These are phyloP conservation scores for Macrotrachela quadricornifera DNA, from an alignment of 1,140 invertebrate species.

Conservation along the genomic window DNA sequence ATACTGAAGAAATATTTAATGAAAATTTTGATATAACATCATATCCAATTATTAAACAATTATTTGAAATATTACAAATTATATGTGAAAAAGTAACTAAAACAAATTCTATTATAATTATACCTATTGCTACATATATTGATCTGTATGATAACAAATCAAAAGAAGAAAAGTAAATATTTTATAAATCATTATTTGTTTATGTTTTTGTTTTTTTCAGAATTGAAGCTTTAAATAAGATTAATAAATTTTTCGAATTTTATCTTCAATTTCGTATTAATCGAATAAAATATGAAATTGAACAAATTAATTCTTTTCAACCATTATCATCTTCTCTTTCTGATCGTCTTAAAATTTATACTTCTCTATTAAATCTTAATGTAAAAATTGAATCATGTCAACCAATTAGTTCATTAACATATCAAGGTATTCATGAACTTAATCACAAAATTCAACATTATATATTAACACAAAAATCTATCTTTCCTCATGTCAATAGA, in stretches of 20 bases:
- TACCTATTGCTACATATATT: too few species aligned
- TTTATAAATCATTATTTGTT: too few species aligned
- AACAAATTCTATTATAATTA: too few species aligned
- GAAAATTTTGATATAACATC: too few species aligned
- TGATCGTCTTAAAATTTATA: conserved; percentile 19
- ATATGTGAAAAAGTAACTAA: too few species aligned
- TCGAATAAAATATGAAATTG: conserved; percentile 16
- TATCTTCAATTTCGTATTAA: neutral
- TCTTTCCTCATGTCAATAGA: conserved; percentile 19
- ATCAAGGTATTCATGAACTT: conserved; percentile 16
- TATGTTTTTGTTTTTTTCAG: too few species aligned
- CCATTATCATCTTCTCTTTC: conserved; percentile 22
- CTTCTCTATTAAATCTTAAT: conserved; percentile 16
- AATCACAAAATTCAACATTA: conserved; percentile 13
- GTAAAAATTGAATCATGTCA: conserved; percentile 17
- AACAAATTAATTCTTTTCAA: conserved; percentile 15
- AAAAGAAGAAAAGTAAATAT: too few species aligned
- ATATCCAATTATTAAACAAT: too few species aligned
- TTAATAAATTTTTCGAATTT: neutral
- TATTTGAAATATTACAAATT: too few species aligned
- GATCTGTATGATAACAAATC: too few species aligned
- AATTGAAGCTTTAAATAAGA: neutral
- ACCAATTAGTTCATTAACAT: conserved; percentile 16
- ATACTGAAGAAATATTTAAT: too few species aligned
- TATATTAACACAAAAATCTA: conserved; percentile 14